phyloP scores from a whole-genome alignment of 2,113 vertebrate genomes.

The Perca flavescens region DNA sequence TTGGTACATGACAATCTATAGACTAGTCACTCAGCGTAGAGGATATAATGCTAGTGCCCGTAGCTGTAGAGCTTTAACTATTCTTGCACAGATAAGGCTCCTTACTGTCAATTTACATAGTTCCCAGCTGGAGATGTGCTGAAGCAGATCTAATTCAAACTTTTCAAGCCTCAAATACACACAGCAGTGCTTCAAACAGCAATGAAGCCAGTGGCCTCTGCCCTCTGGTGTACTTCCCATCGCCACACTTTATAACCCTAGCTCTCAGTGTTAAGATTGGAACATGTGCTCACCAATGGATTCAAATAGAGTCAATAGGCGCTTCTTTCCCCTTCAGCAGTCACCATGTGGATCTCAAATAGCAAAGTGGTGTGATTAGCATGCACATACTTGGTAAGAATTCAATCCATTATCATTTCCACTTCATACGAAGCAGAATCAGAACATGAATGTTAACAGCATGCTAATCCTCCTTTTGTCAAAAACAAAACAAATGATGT shows the following conservation, averaged over 20 bases:
- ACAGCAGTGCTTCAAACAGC: constrained; percentile 71
- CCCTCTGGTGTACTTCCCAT: constrained; percentile 73
- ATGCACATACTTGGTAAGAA: constrained; percentile 72
- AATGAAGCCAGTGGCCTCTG: constrained; percentile 76
- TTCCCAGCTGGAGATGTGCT: constrained; percentile 79
- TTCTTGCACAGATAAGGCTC: constrained; percentile 64
- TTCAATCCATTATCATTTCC: constrained; percentile 73
- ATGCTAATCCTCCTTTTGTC: constrained; percentile 67
- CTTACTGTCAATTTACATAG: constrained; percentile 74
- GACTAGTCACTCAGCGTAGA: constrained; percentile 41
- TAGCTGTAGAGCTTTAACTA: constrained; percentile 49
- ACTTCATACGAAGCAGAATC: constrained; percentile 68
- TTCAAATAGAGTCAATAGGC: constrained; percentile 78
- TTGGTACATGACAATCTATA: constrained; percentile 50
- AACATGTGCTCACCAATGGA: constrained; percentile 78
- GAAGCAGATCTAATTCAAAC: constrained; percentile 79
- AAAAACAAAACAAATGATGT: constrained; percentile 65
- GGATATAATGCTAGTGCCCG: constrained; percentile 25
- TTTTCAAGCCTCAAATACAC: constrained; percentile 72
- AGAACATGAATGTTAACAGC: constrained; percentile 74
- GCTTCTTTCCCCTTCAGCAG: constrained; percentile 73
- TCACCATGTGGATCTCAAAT: constrained; percentile 73
- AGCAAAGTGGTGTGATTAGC: constrained; percentile 68
- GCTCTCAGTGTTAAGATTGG: constrained; percentile 57
- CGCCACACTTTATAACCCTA: constrained; percentile 69